A percentile compares a stretch with the other conserved stretches of the same genome.
Evolutionary conservation across 2,113 vertebrate genomes (phyloP).

Genomic region (Proteles cristata): DNA sequence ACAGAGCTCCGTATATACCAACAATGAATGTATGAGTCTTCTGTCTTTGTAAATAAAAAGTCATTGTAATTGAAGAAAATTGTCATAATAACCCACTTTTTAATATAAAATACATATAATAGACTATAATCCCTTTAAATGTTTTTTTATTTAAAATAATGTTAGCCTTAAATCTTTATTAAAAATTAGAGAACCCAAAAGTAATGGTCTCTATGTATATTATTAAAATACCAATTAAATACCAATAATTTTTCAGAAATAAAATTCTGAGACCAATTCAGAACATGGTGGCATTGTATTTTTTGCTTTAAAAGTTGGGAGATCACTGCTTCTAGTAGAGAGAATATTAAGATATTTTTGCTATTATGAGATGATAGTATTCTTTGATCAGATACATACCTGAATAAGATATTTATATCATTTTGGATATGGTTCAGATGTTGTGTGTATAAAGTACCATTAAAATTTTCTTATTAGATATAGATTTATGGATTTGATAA

Average conservation of each 20-base stretch:
- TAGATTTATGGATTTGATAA: conserved; percentile 24
- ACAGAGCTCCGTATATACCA: not conserved
- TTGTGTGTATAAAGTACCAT: not conserved
- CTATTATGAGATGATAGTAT: not conserved
- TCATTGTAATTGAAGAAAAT: conserved; percentile 35
- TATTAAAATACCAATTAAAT: conserved; percentile 39
- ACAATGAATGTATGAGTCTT: not conserved
- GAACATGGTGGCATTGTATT: not conserved
- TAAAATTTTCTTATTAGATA: conserved; percentile 22
- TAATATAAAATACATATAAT: not conserved
- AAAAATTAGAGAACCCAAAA: conserved; percentile 20
- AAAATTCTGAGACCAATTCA: conserved; percentile 22
- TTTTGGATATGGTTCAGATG: conserved; percentile 24
- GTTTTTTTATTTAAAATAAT: conserved; percentile 41
- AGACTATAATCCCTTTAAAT: not conserved
- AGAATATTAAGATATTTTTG: conserved; percentile 56
- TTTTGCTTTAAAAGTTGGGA: conserved; percentile 18
- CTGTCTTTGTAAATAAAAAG: conserved; percentile 46
- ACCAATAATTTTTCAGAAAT: conserved; percentile 25
- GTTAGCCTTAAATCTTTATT: conserved; percentile 44
- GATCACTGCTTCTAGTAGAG: not conserved
- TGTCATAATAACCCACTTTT: not conserved
- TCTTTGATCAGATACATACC: not conserved
- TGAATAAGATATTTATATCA: not conserved
- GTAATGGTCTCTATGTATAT: not conserved